Evolutionary conservation across 1,140 invertebrate species (phyloP), one percentile per base, ranked within the genome.

Genomic region (Drosophila arizonae): DNA sequence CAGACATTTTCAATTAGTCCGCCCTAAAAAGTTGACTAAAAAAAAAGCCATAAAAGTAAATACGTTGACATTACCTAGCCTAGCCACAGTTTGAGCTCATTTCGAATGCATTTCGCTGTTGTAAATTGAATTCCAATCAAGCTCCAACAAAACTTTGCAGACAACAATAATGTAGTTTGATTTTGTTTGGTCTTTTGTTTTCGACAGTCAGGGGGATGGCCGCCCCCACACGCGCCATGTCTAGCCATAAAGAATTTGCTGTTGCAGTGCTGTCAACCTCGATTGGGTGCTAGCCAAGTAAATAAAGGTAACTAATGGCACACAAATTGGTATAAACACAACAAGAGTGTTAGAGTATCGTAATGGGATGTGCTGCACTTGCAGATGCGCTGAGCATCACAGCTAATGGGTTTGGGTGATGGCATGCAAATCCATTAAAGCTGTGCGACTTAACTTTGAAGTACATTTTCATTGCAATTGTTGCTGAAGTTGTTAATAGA

Each of bases 1-100:
- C 76, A 86, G 79, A 87, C 82, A 66, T 62, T 79, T 86, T 81
- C 72, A 87, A 86, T 86, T 86, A 81, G 54, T 4, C 61, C 17
- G 13, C 41, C 48, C 60, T 51, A 57, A 66, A 84, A 84, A 74
- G 58, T 76, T 72, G 43, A 21, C 36, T 39, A 30, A 56, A n/a
- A 15, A 50, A 9, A 9, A 2, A 33, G 2, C 21, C 21, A 24
- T 1, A 39, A 39, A 39, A 39, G 10, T 28, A 39, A 39, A 39
- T 3, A 36, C 45, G 48, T 75, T 64, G 78, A 61, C 61, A 45
- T 60, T 73, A 39, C 36, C 36, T 46, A 17, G 6, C 15, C 43
- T 46, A 5, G 43, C 17, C 43, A 17, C 43, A 46, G n/a, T 46
- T 46, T 15, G 8, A 15, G 11, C 36, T 39, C 11, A 39, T 17